Evolutionary conservation across 2,888 invertebrate genomes (phyloP).

Genomic region (Drosophila mettleri): DNA sequence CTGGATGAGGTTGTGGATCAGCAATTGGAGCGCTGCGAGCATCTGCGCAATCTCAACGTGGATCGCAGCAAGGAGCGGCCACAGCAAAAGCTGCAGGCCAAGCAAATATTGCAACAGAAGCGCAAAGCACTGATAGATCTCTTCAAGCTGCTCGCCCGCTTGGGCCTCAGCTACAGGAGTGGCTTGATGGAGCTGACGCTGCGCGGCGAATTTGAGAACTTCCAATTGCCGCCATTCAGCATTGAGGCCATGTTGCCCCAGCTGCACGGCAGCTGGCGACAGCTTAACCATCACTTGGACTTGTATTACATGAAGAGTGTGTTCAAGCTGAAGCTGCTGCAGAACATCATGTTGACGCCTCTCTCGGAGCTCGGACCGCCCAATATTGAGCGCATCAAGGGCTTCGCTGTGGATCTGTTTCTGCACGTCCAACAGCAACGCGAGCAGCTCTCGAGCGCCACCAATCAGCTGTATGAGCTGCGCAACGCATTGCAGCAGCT

Average conservation of each 20-base stretch:
- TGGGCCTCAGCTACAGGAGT: conserved; percentile 92
- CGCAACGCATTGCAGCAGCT: conserved; percentile 85
- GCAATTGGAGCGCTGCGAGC: conserved; percentile 89
- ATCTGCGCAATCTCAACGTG: conserved; percentile 86
- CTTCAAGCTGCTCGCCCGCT: conserved; percentile 90
- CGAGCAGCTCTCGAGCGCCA: conserved; percentile 87
- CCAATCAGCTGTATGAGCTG: conserved; percentile 87
- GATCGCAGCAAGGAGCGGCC: conserved; percentile 86
- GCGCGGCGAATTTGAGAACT: conserved; percentile 86
- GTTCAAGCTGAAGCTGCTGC: conserved; percentile 83
- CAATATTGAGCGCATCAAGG: conserved; percentile 93
- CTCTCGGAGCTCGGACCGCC: conserved; percentile 92
- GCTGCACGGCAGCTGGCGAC: conserved; percentile 83
- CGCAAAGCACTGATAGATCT: conserved; percentile 93
- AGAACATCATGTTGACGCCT: conserved; percentile 86
- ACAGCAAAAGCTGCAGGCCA: conserved; percentile 92
- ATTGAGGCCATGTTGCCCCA: conserved; percentile 87
- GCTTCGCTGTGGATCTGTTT: conserved; percentile 92
- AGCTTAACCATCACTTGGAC: conserved; percentile 83
- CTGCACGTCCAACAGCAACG: conserved; percentile 89
- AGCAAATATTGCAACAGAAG: conserved; percentile 93
- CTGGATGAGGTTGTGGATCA: conserved; percentile 89
- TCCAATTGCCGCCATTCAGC: conserved; percentile 90
- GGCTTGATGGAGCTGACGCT: conserved; percentile 89
- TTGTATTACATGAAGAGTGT: conserved; percentile 83